phyloP scores from a whole-genome alignment of 2,797 vertebrate species.

The Hydrophis major region DNA sequence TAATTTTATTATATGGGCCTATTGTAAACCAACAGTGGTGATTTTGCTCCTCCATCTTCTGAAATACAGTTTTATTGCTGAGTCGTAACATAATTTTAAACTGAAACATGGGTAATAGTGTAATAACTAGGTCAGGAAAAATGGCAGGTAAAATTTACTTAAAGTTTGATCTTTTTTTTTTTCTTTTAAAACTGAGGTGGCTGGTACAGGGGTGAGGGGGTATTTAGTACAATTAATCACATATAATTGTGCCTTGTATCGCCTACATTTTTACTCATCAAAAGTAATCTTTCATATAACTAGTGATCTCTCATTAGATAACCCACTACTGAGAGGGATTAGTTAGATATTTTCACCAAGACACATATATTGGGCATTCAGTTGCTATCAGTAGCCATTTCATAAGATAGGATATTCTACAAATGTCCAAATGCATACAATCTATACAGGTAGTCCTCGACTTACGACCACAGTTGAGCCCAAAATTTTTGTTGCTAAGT shows the following conservation, averaged over 20 bases:
- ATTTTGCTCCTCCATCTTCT: background rate
- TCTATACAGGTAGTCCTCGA: background rate
- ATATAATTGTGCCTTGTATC: conserved; percentile 19
- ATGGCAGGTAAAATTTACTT: conserved; percentile 13
- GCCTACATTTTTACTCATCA: conserved; percentile 22
- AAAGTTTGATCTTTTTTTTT: background rate
- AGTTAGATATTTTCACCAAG: conserved; percentile 9
- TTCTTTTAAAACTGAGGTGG: conserved; percentile 36
- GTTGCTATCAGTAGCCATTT: background rate
- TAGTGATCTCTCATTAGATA: conserved; percentile 46
- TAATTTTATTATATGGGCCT: background rate
- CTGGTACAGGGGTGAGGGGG: background rate
- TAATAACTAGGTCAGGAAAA: conserved; percentile 6
- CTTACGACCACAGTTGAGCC: background rate
- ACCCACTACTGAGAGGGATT: conserved; percentile 38
- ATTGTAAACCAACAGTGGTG: background rate
- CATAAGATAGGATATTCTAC: background rate
- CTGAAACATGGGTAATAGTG: background rate
- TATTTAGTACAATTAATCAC: conserved; percentile 49
- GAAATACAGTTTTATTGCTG: background rate
- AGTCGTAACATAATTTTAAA: background rate
- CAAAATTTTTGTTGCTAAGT: background rate
- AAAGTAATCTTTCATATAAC: conserved; percentile 42
- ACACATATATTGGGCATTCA: background rate
- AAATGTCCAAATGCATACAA: background rate